Base-by-base conservation (phyloP, 35 echinoderm and acorn worm species). In the Chiridota heheva region DNA sequence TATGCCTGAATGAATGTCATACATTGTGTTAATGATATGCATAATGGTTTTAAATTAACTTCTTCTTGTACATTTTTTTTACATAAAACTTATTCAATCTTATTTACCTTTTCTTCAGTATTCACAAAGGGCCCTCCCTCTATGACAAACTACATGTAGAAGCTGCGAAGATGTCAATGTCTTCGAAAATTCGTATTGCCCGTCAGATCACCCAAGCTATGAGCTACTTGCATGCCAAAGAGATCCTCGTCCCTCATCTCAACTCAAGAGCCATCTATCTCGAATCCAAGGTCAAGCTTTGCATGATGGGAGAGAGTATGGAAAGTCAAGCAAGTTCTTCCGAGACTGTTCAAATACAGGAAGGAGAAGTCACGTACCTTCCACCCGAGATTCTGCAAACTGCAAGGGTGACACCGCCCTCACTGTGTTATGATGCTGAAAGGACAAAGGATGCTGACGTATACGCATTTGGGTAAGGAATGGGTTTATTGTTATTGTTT, bases 81-180 rank as follows among this genome's bases (percentile, higher is more conserved):
- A n/a, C n/a, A n/a, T n/a, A 10, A 53, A 22, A 53, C 48, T 53
- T 53, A 53, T 53, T 22, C 30, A 67, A 30, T 5, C 5, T 67
- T 67, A 3, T 67, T 33, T 27, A 20, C 24, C 18, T 74, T 59
- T 46, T 83, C 12, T 22, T 64, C 47, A 93, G 90, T 66, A 67
- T 93, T 12, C 90, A 93, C 49, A 93, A 93, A 58, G 90, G 90
- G 34, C 90, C 90, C 20, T 93, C 90, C 53, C 90, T 93, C 42
- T 93, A 83, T 62, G 62, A 93, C 12, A 77, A 85, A 32, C 42
- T 93, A 5, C 90, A 93, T 58, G 15, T 93, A 1, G 69, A 88
- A 17, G 63, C 73, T n/a, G 82, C 72, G 34, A 87, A 79, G 34
- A 41, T 87, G 26, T 71, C 69, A 0, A 87, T 87, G 6, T 82